Base-by-base conservation (phyloP, 2,797 vertebrate species). In the Artibeus lituratus region DNA sequence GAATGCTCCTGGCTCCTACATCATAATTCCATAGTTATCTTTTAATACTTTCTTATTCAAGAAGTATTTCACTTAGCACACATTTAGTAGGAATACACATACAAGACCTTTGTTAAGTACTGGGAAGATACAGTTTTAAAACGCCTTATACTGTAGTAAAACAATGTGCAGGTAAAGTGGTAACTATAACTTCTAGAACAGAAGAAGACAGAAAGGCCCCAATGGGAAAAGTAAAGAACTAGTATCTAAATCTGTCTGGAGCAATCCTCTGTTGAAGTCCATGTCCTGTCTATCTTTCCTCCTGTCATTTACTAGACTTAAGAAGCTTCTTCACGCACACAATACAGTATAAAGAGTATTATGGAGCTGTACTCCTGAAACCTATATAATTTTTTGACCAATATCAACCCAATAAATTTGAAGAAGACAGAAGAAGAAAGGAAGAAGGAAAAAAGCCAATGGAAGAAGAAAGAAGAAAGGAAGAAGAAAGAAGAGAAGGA, bases 51-150 rank as follows among this genome's bases (percentile, higher is more conserved):
- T 94, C 57, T 96, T 73, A 82, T 74, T 96, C 73, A 90, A 0
- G 57, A 92, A 92, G 78, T 81, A 83, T 87, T 92, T 55, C 78
- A 89, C 72, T 92, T 82, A 90, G 78, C 87, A 96, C 65, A 18
- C 35, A 84, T 82, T 92, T 91, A 57, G 67, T 78, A 73, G 91
- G 81, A 85, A 69, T 53, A 87, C 85, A 26, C 51, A 51, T 67
- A 62, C 65, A 35, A 95, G 12, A 53, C 37, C 47, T 88, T 24
- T 69, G 65, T n/a, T 86, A 94, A 92, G 47, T 82, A 47, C 67
- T 78, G 5, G 59, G 39, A 86, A 91, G 73, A 84, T 7, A 84
- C 3, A 69, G 29, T 90, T 67, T 94, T 81, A 69, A 51, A 95
- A 26, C 19, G 29, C 21, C 88, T 37, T 57, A 82, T 4, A 82